phyloP scores from a whole-genome alignment of 2,797 vertebrate species.

The Paedocypris micromegethes region DNA sequence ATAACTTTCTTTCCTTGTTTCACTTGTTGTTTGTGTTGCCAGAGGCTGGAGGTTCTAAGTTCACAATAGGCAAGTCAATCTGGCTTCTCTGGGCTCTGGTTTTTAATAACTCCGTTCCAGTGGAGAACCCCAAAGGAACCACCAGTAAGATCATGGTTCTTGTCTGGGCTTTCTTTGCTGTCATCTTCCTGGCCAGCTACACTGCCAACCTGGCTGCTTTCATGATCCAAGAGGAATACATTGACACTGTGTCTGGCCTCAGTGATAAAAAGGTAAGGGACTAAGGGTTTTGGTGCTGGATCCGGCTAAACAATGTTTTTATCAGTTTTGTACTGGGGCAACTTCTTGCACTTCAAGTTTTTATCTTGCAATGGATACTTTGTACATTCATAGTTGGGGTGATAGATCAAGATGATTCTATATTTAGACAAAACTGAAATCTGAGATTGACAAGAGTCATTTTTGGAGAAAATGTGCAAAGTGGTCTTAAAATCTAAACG shows the following conservation, averaged over 20 bases:
- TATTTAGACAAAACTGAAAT: slow-evolving; percentile 7
- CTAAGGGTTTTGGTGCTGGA: slow-evolving; percentile 1
- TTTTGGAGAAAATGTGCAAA: slow-evolving; percentile 24
- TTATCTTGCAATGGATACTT: slow-evolving; percentile 26
- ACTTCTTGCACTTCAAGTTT: slow-evolving; percentile 33
- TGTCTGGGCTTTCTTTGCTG: slow-evolving; percentile 95
- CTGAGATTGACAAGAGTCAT: slow-evolving; percentile 21
- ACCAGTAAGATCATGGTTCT: slow-evolving; percentile 97
- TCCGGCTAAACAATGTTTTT: neutral
- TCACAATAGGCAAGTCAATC: slow-evolving; percentile 92
- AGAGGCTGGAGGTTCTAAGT: slow-evolving; percentile 89
- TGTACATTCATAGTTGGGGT: too few species aligned
- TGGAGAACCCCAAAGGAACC: slow-evolving; percentile 91
- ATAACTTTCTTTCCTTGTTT: neutral
- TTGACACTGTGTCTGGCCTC: slow-evolving; percentile 92
- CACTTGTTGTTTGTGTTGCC: slow-evolving; percentile 28
- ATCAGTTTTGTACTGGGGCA: slow-evolving; percentile 22
- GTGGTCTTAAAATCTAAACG: too few species aligned
- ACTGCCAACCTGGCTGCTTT: slow-evolving; percentile 94
- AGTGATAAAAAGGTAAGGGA: slow-evolving; percentile 85
- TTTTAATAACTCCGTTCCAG: slow-evolving; percentile 94
- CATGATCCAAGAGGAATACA: slow-evolving; percentile 97
- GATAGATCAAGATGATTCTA: slow-evolving; percentile 25
- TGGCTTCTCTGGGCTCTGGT: slow-evolving; percentile 97
- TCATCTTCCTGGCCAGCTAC: slow-evolving; percentile 96